These are phyloP conservation scores for Mesocentrotus franciscanus DNA, from an alignment of 53 echinoderm and acorn worm species.

Conservation along the genomic window DNA sequence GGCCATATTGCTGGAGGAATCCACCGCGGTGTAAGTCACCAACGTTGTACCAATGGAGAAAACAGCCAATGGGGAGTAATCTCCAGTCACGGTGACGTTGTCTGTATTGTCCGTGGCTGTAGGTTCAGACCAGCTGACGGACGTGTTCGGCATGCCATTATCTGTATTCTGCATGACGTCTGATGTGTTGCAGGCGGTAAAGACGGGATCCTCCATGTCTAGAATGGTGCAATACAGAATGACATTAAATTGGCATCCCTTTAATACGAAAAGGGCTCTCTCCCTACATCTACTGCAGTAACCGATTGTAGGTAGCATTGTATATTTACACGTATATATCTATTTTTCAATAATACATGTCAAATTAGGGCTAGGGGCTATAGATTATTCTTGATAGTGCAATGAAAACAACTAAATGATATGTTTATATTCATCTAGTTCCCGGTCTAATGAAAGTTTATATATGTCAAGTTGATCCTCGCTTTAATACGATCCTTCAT, in stretches of 20 bases:
- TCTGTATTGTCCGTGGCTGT: conserved; percentile 47
- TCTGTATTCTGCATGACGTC: not conserved
- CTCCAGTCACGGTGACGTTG: conserved; percentile 51
- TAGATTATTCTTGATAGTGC: not conserved
- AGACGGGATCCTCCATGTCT: conserved; percentile 71
- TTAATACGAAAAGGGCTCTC: not conserved
- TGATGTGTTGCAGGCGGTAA: conserved; percentile 12
- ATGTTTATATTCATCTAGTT: too few species aligned
- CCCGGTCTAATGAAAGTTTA: too few species aligned
- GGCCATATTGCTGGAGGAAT: conserved; percentile 52
- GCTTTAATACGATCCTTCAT: too few species aligned
- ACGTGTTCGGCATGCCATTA: conserved; percentile 31
- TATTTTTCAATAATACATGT: not conserved
- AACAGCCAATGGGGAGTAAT: conserved; percentile 21
- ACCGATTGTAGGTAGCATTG: not conserved
- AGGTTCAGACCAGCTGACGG: conserved; percentile 58
- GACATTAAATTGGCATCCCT: not conserved
- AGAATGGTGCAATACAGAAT: not conserved
- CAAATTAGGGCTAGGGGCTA: not conserved
- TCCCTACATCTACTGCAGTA: not conserved
- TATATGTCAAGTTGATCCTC: too few species aligned
- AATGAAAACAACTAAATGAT: too few species aligned
- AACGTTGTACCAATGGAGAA: conserved; percentile 67
- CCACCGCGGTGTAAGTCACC: conserved; percentile 67
- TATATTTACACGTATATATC: too few species aligned